phyloP scores from a whole-genome alignment of 2,888 invertebrate genomes.

The Leucoptera coffeella region DNA sequence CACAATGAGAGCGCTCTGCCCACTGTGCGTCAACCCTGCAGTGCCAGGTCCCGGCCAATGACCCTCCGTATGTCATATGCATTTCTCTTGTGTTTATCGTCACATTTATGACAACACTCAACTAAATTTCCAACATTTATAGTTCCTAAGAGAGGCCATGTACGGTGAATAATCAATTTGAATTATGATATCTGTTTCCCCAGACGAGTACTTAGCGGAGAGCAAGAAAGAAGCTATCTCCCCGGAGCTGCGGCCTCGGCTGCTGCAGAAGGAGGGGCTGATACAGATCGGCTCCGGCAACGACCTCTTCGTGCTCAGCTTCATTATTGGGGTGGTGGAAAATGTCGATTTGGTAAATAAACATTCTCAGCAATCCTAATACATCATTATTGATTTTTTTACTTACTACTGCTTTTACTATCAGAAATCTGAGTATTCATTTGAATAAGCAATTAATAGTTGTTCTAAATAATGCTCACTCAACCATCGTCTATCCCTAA shows the following conservation, averaged over 20 bases:
- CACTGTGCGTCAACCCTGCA: slow-evolving; percentile 12
- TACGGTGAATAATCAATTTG: no score
- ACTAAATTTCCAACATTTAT: no score
- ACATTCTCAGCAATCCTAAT: not conserved
- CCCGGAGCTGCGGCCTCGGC: slow-evolving; percentile 28
- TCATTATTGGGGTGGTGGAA: slow-evolving; percentile 47
- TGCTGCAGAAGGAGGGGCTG: slow-evolving; percentile 46
- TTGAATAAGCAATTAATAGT: no score
- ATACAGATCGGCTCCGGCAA: slow-evolving; percentile 45
- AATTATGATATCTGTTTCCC: no score
- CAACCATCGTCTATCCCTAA: no score
- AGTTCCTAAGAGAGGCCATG: no score
- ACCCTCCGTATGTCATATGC: slow-evolving; percentile 20
- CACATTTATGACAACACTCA: no score
- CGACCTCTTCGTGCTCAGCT: slow-evolving; percentile 44
- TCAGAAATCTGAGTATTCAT: not conserved
- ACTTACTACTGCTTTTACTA: not conserved
- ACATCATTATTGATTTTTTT: slow-evolving; percentile 1
- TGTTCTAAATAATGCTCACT: no score
- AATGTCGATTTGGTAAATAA: slow-evolving; percentile 52
- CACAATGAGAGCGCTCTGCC: no score
- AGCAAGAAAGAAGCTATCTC: slow-evolving; percentile 24
- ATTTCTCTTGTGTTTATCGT: no score
- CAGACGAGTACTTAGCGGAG: slow-evolving; percentile 32
- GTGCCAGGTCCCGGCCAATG: slow-evolving; percentile 16